Evolutionary conservation across 2,888 invertebrate genomes (phyloP), one percentile per base, ranked within the genome.

Genomic region (Elmis aenea): DNA sequence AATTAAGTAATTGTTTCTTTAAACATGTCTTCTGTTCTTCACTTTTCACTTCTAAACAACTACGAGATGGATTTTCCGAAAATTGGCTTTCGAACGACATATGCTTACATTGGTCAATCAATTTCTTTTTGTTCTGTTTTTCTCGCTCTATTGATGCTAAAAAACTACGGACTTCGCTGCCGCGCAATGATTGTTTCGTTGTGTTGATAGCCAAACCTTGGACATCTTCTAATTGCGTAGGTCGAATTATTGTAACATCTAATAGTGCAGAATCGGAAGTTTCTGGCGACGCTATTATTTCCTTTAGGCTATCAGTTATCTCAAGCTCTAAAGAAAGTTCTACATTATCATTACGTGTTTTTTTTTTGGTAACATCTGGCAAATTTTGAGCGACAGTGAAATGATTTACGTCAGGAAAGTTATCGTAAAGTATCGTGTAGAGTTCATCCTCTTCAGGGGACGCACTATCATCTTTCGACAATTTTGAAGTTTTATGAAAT

Each of bases 201-300:
- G 5, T 14, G 22, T n/a, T 26, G 6, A 9, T 11, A 18, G 28
- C 20, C 2, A 13, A 14, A n/a, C 34, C 29, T 6, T 9, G 11
- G 5, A 32, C 12, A 10, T 15, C 27, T 16, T 38, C 25, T 25
- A 38, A 28, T 20, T 61, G 58, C 16, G 51, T 47, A 3, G 65
- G 61, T 40, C 62, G 56, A 10, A 66, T 59, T 5, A 66, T 57
- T 2, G 64, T 66, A 2, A 66, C 64, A 42, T 66, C 66, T 11
- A 66, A 35, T 14, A 61, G 44, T 3, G 59, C 51, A 3, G 59
- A 58, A 14, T 47, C 45, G 37, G 53, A 51, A 43, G 54, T 56
- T 34, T 57, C 50, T 1, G 60, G 57, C 8, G 50, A 54, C 9
- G 54, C 48, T 12, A 64, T 52, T 13, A 64, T 51, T 12, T 59